A percentile compares a stretch with the other conserved stretches of the same genome.
Evolutionary conservation across 2,113 vertebrate species (phyloP).

Genomic region (Isichthys henryi): DNA sequence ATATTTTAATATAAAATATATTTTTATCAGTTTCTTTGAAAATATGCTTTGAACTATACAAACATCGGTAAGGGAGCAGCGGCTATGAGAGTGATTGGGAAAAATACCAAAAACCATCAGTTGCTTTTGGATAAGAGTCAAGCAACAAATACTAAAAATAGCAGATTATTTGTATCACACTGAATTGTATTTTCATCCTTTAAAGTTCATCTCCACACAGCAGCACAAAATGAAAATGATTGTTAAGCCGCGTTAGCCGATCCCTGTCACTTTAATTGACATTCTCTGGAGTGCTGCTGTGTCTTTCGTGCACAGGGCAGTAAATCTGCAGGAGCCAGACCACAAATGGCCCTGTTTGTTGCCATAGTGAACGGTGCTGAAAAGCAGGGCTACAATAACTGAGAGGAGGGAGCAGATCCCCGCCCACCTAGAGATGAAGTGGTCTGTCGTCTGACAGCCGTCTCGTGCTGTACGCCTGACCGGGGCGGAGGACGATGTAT

Average conservation of each 20-base stretch:
- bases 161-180: background rate
- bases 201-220: background rate
- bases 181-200: background rate
- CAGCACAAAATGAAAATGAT: background rate
- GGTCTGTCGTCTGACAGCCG: background rate
- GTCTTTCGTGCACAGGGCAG: background rate
- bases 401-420: constrained; percentile 29
- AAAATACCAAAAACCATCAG: background rate
- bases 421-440: background rate
- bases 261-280: background rate
- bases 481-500: background rate
- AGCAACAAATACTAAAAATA: background rate
- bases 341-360: constrained; percentile 49
- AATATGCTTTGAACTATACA: background rate
- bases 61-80: background rate
- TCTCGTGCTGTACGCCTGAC: background rate
- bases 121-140: background rate
- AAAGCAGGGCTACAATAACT: constrained; percentile 41
- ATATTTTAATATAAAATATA: background rate
- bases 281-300: background rate
- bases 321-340: constrained; percentile 36
- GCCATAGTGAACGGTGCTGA: constrained; percentile 57
- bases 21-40: background rate
- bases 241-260: background rate
- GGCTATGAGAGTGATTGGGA: background rate